phyloP scores from a whole-genome alignment of 1,140 invertebrate genomes.

The Andricus grossulariae region DNA sequence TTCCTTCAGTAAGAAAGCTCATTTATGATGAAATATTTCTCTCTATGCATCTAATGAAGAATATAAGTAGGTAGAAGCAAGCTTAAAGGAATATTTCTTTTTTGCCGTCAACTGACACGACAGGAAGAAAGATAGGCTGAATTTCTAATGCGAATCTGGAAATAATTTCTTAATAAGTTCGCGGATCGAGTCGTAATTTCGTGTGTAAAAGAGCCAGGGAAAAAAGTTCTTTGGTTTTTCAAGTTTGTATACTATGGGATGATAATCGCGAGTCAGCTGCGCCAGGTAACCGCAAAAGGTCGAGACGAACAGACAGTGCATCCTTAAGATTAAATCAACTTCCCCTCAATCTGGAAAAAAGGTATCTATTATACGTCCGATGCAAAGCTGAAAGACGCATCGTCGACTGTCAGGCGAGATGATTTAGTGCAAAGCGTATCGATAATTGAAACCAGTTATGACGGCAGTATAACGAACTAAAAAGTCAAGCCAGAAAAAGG shows the following conservation, averaged over 20 bases:
- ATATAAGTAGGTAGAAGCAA: not conserved
- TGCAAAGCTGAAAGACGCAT: constrained; percentile 27
- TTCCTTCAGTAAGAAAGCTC: no score
- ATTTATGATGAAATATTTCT: not conserved
- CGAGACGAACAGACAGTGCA: not conserved
- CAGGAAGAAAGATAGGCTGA: not conserved
- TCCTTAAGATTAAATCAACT: constrained; percentile 2
- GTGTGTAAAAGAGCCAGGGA: not conserved
- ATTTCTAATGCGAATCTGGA: constrained; percentile 28
- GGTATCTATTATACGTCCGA: constrained; percentile 30
- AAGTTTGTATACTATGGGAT: constrained; percentile 16
- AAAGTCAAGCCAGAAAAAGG: constrained; percentile 41
- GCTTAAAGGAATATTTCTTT: not conserved
- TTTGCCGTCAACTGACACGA: not conserved
- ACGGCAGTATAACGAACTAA: constrained; percentile 42
- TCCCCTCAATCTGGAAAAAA: constrained; percentile 22
- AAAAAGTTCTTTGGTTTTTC: constrained; percentile 18
- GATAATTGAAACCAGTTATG: constrained; percentile 56
- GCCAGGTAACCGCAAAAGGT: not conserved
- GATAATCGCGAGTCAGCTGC: not conserved
- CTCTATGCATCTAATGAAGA: constrained; percentile 1
- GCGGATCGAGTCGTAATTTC: not conserved
- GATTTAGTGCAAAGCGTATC: constrained; percentile 44
- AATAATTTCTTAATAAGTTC: constrained; percentile 30
- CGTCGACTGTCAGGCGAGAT: constrained; percentile 38